Percentiles rank a stretch among this genome's conserved stretches.
Evolutionary conservation across 1,140 invertebrate genomes (phyloP).

Genomic region (Trinorchestia longiramus): DNA sequence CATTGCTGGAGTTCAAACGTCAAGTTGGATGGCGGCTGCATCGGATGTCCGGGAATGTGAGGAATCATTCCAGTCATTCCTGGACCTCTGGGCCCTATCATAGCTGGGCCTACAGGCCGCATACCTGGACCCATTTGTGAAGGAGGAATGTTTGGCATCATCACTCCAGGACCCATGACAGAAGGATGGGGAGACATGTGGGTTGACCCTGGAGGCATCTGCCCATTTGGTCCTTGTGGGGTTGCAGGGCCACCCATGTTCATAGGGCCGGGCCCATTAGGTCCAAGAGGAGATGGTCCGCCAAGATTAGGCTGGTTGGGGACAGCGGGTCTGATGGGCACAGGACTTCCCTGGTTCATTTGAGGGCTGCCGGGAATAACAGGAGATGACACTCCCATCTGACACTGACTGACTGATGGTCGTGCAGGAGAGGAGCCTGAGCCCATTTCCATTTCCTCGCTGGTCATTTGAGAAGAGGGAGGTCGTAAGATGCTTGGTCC

Average conservation of each 20-base stretch:
- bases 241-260: slow-evolving; percentile 26
- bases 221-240: not conserved
- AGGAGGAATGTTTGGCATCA: slow-evolving; percentile 19
- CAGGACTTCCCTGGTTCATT: slow-evolving; percentile 29
- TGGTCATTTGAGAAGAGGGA: not conserved
- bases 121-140: slow-evolving; percentile 47
- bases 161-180: slow-evolving; percentile 48
- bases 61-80: slow-evolving; percentile 34
- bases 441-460: not conserved
- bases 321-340: not conserved
- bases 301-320: not conserved
- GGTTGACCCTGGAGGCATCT: slow-evolving; percentile 49
- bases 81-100: slow-evolving; percentile 57
- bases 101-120: slow-evolving; percentile 49
- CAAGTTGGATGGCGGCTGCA: slow-evolving; percentile 63
- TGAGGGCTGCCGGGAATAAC: slow-evolving; percentile 27
- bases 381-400: slow-evolving; percentile 27
- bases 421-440: slow-evolving; percentile 3
- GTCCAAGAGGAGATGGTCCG: not conserved
- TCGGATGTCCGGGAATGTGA: slow-evolving; percentile 37
- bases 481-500: slow-evolving; percentile 27
- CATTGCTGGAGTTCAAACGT: slow-evolving; percentile 63
- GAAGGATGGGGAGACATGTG: not conserved
- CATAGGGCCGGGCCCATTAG: slow-evolving; percentile 44
- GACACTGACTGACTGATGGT: not conserved